phyloP scores from a whole-genome alignment of 64 coral and sea anemone genomes.

The Montipora sp. region DNA sequence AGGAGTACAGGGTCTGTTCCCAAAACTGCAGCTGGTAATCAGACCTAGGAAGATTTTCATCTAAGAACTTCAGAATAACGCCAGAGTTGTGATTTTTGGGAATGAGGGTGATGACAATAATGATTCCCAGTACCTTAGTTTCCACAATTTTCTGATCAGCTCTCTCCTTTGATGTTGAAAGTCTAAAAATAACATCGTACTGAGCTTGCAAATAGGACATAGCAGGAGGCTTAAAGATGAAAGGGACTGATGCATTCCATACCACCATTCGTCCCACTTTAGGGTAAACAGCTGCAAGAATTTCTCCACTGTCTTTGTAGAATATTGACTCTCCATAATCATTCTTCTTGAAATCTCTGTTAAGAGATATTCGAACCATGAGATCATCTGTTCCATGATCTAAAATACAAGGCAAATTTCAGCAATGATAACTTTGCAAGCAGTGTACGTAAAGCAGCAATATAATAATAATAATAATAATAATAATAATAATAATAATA shows the following conservation, averaged over 20 bases:
- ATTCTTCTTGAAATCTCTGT: constrained; percentile 81
- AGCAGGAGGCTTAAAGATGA: constrained; percentile 86
- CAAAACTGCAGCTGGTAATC: no score
- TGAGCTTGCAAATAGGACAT: constrained; percentile 79
- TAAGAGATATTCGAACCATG: constrained; percentile 75
- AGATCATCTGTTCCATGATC: constrained; percentile 65
- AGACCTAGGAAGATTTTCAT: no score
- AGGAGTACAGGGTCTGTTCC: no score
- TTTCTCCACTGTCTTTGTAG: constrained; percentile 77
- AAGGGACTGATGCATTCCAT: constrained; percentile 84
- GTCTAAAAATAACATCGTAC: constrained; percentile 66
- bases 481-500: no score
- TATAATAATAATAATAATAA: no score
- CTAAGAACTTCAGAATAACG: neutral
- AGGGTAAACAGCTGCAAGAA: constrained; percentile 81
- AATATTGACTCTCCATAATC: constrained; percentile 96
- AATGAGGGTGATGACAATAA: neutral
- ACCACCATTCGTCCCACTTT: constrained; percentile 74
- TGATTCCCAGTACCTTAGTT: constrained; percentile 48
- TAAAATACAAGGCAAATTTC: neutral
- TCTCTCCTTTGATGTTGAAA: constrained; percentile 81
- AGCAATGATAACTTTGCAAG: no score
- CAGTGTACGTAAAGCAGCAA: no score
- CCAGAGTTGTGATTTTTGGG: neutral
- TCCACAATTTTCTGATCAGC: constrained; percentile 29